A percentile compares a stretch with the other conserved stretches of the same genome.
These are phyloP conservation scores for Dicrurus megarhynchus DNA, from an alignment of 2,113 vertebrate genomes.

Conservation along the genomic window DNA sequence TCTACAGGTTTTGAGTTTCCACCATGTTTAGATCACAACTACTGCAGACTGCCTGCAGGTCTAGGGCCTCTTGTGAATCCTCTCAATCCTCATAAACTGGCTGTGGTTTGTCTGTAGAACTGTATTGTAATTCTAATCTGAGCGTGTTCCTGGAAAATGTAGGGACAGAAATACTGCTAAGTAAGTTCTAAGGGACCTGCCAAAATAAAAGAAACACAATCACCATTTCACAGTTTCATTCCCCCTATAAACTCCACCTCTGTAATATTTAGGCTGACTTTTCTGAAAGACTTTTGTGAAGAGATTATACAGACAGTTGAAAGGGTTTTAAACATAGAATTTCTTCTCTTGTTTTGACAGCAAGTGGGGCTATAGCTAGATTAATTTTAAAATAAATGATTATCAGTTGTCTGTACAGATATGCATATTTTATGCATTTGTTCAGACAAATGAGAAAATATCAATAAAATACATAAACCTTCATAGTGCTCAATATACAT, in stretches of 20 bases:
- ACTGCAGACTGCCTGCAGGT: neutral
- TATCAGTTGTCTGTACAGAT: neutral
- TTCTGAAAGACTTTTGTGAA: neutral
- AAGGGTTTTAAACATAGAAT: neutral
- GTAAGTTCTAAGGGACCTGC: neutral
- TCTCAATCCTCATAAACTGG: neutral
- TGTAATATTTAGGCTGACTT: neutral
- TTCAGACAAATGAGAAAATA: neutral
- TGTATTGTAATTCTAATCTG: neutral
- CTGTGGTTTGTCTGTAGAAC: neutral
- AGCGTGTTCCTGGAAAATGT: neutral
- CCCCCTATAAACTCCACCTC: neutral
- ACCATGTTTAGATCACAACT: neutral
- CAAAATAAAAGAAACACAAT: neutral
- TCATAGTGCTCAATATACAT: neutral
- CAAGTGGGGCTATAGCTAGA: neutral
- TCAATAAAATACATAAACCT: neutral
- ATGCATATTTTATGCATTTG: neutral
- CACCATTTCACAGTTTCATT: neutral
- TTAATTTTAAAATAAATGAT: neutral
- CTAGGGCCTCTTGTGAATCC: neutral
- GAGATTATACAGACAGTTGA: neutral
- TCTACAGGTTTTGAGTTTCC: neutral
- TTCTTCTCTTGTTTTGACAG: neutral
- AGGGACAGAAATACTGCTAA: neutral